Conservation (phyloP, 2,113 vertebrate species). For the Periophthalmodon schlosseri region DNA sequence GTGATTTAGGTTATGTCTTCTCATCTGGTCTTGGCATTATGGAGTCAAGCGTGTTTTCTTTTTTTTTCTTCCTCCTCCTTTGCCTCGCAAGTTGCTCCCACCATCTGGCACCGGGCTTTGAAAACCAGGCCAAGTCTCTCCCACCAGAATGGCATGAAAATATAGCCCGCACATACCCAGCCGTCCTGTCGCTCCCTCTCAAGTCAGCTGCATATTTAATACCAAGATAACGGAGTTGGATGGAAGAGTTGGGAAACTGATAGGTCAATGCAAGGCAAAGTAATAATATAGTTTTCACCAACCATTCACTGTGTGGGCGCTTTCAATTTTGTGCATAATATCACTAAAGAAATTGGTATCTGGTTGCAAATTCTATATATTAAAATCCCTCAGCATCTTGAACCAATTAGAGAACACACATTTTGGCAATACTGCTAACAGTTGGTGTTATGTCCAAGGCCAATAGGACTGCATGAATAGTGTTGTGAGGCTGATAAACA, state of each 20-base stretch:
- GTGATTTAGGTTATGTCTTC: constrained; percentile 68
- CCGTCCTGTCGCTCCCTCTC: constrained; percentile 61
- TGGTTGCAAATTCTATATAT: background rate
- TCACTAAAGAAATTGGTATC: background rate
- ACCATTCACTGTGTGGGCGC: background rate
- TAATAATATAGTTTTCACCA: background rate
- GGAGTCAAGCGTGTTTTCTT: constrained; percentile 69
- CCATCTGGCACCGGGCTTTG: constrained; percentile 76
- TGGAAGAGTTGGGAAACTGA: constrained; percentile 23
- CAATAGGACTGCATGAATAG: background rate
- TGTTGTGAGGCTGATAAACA: background rate
- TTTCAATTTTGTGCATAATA: background rate
- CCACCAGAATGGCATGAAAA: constrained; percentile 76
- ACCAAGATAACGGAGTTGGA: constrained; percentile 43
- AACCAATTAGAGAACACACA: background rate
- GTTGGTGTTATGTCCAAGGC: background rate
- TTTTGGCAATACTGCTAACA: background rate
- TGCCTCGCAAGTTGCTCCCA: constrained; percentile 71
- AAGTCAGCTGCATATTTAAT: constrained; percentile 55
- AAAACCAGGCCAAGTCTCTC: constrained; percentile 78
- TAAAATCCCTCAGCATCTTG: background rate
- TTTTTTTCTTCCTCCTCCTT: constrained; percentile 56
- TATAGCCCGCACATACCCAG: constrained; percentile 62
- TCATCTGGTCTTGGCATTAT: constrained; percentile 73
- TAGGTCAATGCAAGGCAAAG: constrained; percentile 15